Conservation (phyloP, 2,113 vertebrate genomes). For the Cottus gobio region DNA sequence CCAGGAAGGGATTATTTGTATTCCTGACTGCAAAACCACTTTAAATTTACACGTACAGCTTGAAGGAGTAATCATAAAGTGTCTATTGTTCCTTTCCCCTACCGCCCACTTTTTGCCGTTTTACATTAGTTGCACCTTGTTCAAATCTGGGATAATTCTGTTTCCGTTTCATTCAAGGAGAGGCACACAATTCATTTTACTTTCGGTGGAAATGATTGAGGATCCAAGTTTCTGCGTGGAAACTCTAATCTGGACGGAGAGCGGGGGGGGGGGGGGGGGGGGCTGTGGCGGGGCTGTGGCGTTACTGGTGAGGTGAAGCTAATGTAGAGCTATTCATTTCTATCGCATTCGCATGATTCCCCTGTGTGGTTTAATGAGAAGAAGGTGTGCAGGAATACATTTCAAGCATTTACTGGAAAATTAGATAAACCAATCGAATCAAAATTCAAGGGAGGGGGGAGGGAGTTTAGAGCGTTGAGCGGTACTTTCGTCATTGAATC, state of each 20-base stretch:
- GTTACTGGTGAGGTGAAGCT: constrained; percentile 51
- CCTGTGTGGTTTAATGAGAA: constrained; percentile 62
- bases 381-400: constrained; percentile 80
- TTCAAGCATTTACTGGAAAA: constrained; percentile 82
- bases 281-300: constrained; percentile 8
- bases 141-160: constrained; percentile 32
- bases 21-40: constrained; percentile 14
- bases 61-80: constrained; percentile 33
- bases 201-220: constrained; percentile 44
- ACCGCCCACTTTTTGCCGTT: not conserved
- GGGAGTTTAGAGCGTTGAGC: constrained; percentile 68
- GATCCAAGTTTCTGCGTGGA: constrained; percentile 45
- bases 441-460: constrained; percentile 68
- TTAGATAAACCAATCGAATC: constrained; percentile 82
- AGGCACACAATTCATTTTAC: constrained; percentile 29
- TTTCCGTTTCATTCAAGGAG: constrained; percentile 48
- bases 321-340: constrained; percentile 74
- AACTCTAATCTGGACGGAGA: constrained; percentile 58
- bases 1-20: not conserved
- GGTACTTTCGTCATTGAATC: constrained; percentile 63
- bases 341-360: constrained; percentile 68
- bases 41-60: not conserved
- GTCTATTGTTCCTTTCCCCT: constrained; percentile 19
- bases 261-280: not conserved
- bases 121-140: constrained; percentile 39